phyloP scores from a whole-genome alignment of 2,797 vertebrate genomes.

The Pipistrellus pipistrellus region DNA sequence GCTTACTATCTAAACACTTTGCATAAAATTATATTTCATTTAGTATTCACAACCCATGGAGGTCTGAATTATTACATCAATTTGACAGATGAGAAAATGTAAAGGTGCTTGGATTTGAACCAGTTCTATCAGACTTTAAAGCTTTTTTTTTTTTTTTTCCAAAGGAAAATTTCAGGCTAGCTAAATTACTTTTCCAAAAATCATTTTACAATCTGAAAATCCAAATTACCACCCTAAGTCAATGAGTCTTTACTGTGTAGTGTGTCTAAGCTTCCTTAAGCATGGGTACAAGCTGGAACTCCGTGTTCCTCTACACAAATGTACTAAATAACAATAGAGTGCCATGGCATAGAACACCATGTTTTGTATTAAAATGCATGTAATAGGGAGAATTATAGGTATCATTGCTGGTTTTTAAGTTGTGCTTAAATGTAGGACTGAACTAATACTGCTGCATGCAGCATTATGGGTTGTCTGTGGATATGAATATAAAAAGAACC shows the following conservation, averaged over 20 bases:
- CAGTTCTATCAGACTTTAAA: slow-evolving; percentile 1
- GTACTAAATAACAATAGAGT: background rate
- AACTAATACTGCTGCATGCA: background rate
- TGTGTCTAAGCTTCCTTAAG: background rate
- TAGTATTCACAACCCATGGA: slow-evolving; percentile 25
- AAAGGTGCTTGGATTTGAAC: slow-evolving; percentile 15
- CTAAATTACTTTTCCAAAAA: slow-evolving; percentile 16
- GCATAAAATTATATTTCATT: slow-evolving; percentile 19
- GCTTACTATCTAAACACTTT: slow-evolving; percentile 30
- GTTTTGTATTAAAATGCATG: background rate
- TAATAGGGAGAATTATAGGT: background rate
- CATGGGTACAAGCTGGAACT: background rate
- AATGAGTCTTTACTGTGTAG: background rate
- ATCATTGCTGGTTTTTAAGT: slow-evolving; percentile 9
- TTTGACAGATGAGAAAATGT: slow-evolving; percentile 56
- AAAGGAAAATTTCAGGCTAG: slow-evolving; percentile 17
- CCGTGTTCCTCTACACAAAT: background rate
- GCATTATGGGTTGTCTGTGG: background rate
- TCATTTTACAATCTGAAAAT: background rate
- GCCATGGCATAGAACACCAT: background rate
- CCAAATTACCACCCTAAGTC: background rate
- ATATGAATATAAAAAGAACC: slow-evolving; percentile 31
- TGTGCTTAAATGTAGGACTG: background rate
- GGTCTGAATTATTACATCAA: slow-evolving; percentile 25
- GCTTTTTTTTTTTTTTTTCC: background rate